Evolutionary conservation across 2,797 vertebrate genomes (phyloP).

Genomic region (Danionella dracula): DNA sequence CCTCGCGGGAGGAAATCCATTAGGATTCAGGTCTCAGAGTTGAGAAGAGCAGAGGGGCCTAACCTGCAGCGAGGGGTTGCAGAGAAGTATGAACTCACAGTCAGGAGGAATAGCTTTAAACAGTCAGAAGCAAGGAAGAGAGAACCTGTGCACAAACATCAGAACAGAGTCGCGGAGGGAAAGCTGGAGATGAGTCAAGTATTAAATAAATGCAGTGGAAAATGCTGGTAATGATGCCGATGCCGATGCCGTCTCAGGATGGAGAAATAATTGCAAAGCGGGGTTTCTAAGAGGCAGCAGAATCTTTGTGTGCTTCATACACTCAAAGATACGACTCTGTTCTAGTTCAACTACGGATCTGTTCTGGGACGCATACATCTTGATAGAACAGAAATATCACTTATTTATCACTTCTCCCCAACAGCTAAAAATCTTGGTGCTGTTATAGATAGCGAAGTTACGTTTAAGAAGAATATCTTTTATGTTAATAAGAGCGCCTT

Average conservation of each 20-base stretch:
- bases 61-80: not conserved
- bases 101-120: too few relatives aligned
- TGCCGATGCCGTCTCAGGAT: not conserved
- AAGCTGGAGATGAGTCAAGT: not conserved
- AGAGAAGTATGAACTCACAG: not conserved
- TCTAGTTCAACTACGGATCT: too few relatives aligned
- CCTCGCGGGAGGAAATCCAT: not conserved
- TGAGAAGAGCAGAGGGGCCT: not conserved
- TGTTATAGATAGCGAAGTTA: too few relatives aligned
- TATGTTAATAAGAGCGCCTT: too few relatives aligned
- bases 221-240: not conserved
- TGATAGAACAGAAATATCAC: too few relatives aligned
- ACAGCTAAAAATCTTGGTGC: too few relatives aligned
- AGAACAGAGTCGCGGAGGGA: not conserved
- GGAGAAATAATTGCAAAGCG: not conserved
- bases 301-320: too few relatives aligned
- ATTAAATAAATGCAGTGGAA: not conserved
- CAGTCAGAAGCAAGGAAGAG: too few relatives aligned
- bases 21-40: not conserved
- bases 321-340: too few relatives aligned
- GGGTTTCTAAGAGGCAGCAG: not conserved
- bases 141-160: not conserved
- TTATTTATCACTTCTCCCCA: too few relatives aligned
- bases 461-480: too few relatives aligned
- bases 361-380: too few relatives aligned